phyloP scores from a whole-genome alignment of 2,797 vertebrate species.

The Bucorvus abyssinicus region DNA sequence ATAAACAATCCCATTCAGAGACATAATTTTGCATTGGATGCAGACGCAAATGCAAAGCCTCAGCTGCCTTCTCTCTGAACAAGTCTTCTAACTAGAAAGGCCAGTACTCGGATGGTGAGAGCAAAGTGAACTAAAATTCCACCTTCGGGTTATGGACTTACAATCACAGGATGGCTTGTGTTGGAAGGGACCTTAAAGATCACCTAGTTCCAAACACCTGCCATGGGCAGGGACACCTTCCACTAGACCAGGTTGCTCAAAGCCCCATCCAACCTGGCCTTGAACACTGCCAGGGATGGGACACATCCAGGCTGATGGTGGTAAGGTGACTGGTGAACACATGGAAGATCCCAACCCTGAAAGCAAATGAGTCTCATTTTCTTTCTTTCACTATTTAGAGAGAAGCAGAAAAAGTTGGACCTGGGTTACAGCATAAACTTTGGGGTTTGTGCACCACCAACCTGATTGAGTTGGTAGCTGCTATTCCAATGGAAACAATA shows the following conservation, averaged over 20 bases:
- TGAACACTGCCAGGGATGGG: not conserved
- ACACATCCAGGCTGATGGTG: not conserved
- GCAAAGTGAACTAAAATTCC: not conserved
- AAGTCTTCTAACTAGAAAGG: not conserved
- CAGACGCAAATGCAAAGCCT: not conserved
- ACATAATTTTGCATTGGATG: not conserved
- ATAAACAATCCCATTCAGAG: not conserved
- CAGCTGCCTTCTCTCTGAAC: not conserved
- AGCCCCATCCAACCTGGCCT: not conserved
- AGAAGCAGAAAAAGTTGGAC: not conserved
- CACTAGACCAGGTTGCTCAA: not conserved
- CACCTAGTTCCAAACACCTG: not conserved
- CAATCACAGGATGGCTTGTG: not conserved
- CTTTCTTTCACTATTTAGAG: not conserved
- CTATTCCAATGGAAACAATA: not conserved
- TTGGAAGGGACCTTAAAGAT: not conserved
- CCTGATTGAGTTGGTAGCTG: rapidly evolving
- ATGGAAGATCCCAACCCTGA: not conserved
- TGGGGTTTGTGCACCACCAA: not conserved
- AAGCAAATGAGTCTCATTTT: not conserved
- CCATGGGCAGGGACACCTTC: not conserved
- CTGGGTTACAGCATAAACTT: not conserved
- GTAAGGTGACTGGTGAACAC: not conserved
- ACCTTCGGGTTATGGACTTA: not conserved
- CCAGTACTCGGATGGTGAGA: rapidly evolving